These are phyloP conservation scores for Odontamblyopus rebecca DNA, from an alignment of 2,797 vertebrate species.

Conservation along the genomic window DNA sequence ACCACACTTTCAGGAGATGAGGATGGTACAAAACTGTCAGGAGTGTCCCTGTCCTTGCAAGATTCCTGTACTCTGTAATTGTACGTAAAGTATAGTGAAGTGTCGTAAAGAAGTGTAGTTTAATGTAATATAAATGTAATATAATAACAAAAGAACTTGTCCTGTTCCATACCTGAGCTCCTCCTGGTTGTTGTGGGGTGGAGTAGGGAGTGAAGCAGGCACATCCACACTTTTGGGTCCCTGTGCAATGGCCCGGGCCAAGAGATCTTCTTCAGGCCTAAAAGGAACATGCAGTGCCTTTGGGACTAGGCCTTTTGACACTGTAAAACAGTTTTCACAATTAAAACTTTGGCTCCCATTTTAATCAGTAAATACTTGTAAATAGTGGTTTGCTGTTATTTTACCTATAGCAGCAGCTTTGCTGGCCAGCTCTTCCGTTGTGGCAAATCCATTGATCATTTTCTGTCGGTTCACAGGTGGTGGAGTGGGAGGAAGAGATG, in stretches of 20 bases:
- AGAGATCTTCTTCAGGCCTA: constrained; percentile 90
- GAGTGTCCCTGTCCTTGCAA: constrained; percentile 90
- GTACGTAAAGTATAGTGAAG: not conserved
- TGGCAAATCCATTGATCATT: constrained; percentile 96
- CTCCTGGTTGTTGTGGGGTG: constrained; percentile 98
- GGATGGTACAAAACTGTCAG: constrained; percentile 96
- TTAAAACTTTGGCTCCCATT: not conserved
- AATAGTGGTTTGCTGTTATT: constrained; percentile 26
- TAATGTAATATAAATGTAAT: too few species aligned
- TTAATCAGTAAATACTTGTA: not conserved
- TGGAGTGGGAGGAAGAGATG: constrained; percentile 96
- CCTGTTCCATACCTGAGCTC: constrained; percentile 84
- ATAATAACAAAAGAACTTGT: not conserved
- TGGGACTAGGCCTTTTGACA: constrained; percentile 90
- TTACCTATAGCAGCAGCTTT: constrained; percentile 88
- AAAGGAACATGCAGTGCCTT: constrained; percentile 92
- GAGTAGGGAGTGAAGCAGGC: constrained; percentile 95
- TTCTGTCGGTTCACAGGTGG: constrained; percentile 97
- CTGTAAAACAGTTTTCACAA: constrained; percentile 55
- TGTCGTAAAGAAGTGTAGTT: too few species aligned
- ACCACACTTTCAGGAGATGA: constrained; percentile 97
- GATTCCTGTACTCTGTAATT: constrained; percentile 88
- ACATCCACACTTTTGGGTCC: constrained; percentile 98
- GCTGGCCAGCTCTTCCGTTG: constrained; percentile 92
- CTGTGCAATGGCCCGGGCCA: constrained; percentile 91